phyloP scores from a whole-genome alignment of 2,888 invertebrate species.

The Cantharis rustica region DNA sequence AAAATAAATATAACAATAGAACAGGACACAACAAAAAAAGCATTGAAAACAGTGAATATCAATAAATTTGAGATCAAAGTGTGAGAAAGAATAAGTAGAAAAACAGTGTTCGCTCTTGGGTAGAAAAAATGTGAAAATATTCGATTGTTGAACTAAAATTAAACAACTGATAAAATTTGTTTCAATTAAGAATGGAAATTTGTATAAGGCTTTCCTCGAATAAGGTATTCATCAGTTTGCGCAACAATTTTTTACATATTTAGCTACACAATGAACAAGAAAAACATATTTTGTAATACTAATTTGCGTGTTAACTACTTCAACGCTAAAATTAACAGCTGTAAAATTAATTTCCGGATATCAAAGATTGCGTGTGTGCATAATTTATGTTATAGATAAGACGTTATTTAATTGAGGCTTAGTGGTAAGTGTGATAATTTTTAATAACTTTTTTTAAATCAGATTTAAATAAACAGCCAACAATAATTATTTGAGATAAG shows the following conservation, averaged over 20 bases:
- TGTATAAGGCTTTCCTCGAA: neutral
- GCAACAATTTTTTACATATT: neutral
- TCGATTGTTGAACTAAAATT: neutral
- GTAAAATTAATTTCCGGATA: constrained; percentile 25
- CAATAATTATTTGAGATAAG: neutral
- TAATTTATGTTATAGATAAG: constrained; percentile 20
- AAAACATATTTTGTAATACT: constrained; percentile 11
- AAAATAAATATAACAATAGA: neutral
- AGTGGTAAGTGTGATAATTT: constrained; percentile 18
- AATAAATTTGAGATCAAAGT: neutral
- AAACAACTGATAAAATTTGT: neutral
- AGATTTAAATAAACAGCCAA: neutral
- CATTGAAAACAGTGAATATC: neutral
- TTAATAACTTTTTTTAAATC: neutral
- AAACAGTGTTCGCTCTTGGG: neutral
- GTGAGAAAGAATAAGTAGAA: neutral
- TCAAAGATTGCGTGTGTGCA: constrained; percentile 26
- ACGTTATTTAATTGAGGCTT: constrained; percentile 17
- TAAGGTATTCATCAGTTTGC: neutral
- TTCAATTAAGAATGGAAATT: neutral
- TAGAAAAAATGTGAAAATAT: neutral
- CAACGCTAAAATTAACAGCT: constrained; percentile 20
- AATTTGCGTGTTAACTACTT: constrained; percentile 27
- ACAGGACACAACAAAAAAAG: neutral
- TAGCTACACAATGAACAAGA: neutral